Base-by-base conservation (phyloP, 2,113 vertebrate genomes). In the Centropus bengalensis region DNA sequence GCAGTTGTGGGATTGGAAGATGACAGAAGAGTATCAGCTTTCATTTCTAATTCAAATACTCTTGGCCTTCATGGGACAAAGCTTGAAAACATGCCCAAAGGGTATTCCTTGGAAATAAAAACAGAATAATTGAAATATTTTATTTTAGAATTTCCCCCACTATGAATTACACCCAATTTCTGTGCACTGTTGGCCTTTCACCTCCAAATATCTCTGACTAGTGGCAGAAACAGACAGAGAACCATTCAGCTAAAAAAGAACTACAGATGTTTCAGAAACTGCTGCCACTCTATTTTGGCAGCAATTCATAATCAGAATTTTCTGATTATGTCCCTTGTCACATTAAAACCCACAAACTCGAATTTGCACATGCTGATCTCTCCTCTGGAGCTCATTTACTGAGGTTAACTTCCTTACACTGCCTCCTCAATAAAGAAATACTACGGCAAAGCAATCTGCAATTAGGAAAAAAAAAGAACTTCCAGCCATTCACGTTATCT, bases 201-300 rank as follows among this genome's bases (percentile, higher is more conserved):
- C 85, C 76, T 86, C 76, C 62, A 71, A 95, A 90, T 68, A 80
- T 88, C 93, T 96, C 82, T 89, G 79, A 36, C 82, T 83, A 33
- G 60, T 94, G 85, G 42, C 49, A 94, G 85, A 91, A 88, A 88
- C 62, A 71, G 74, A 95, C 76, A 95, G 93, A 96, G 76, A 91
- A 49, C 60, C 52, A 80, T 97, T 96, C 82, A 78, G 63, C 82
- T 95, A 77, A 93, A 94, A 94, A 88, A 88, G 77, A 89, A 82
- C 85, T 91, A 91, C 79, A 94, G 93, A 88, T 93, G 85, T 96
- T 95, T 96, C 62, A 86, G 88, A 97, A 95, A 91, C 82, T 81
- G 86, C 80, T 91, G 86, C 87, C 69, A 93, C 94, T 96, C 91
- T 74, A 94, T 93, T 96, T 95, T 95, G 85, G 91, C 82, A 89